Conservation (phyloP, 2,113 vertebrate species). For the human (Homo sapiens) region DNA sequence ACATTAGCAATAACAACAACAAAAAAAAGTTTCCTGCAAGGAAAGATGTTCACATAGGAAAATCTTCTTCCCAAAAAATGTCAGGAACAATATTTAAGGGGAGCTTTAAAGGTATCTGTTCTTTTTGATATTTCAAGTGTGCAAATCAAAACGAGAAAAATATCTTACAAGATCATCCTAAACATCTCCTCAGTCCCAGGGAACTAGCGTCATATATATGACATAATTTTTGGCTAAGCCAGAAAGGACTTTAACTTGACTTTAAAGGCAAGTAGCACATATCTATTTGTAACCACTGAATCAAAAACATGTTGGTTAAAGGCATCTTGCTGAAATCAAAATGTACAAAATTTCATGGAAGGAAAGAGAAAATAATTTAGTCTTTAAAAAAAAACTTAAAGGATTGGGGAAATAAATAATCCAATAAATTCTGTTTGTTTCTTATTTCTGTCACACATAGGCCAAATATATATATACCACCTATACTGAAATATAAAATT, state of each 20-base stretch:
- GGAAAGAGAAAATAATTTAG: not conserved
- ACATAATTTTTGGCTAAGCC: not conserved
- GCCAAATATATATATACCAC: not conserved
- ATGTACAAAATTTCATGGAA: not conserved
- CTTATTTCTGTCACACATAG: not conserved
- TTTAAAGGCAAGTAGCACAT: not conserved
- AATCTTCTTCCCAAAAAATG: not conserved
- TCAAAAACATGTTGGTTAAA: not conserved
- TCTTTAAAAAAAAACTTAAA: not conserved
- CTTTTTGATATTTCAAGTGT: not conserved
- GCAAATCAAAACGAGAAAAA: not conserved
- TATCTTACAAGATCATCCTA: not conserved
- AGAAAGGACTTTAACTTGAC: not conserved
- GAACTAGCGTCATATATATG: not conserved
- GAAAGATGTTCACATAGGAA: not conserved
- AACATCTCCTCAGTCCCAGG: not conserved
- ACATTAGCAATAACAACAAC: not conserved
- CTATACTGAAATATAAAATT: not conserved
- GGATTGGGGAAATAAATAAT: not conserved
- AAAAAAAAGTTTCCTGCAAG: not conserved
- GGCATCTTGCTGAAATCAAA: not conserved
- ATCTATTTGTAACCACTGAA: not conserved
- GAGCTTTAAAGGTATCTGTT: not conserved
- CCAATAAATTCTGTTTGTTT: not conserved
- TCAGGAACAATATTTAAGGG: not conserved